phyloP scores from a whole-genome alignment of 2,888 invertebrate genomes.

The Merodon equestris region DNA sequence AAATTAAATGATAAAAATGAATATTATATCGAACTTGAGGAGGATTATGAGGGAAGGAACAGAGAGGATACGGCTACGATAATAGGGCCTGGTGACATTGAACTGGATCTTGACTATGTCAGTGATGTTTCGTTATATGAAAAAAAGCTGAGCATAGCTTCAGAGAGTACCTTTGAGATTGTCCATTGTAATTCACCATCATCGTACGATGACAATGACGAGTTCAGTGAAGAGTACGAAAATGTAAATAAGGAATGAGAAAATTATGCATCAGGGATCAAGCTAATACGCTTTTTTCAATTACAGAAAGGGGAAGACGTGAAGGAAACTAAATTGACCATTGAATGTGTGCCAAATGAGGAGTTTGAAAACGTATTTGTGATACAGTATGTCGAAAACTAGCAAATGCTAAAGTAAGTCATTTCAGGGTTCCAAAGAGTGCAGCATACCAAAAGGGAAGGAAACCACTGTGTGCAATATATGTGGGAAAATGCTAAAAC shows the following conservation, averaged over 20 bases:
- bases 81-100: background rate
- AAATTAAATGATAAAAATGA: background rate
- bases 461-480: constrained; percentile 25
- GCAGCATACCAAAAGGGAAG: too few relatives aligned
- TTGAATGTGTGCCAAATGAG: background rate
- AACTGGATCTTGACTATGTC: background rate
- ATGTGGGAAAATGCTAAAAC: constrained; percentile 50
- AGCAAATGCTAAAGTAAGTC: too few relatives aligned
- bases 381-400: too few relatives aligned
- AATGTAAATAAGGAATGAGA: constrained; percentile 16
- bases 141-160: too few relatives aligned
- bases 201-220: background rate
- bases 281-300: too few relatives aligned
- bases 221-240: constrained; percentile 5
- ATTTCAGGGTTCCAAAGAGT: too few relatives aligned
- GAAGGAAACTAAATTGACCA: too few relatives aligned
- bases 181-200: background rate
- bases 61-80: too few relatives aligned
- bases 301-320: too few relatives aligned
- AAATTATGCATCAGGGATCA: too few relatives aligned
- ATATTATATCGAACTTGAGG: background rate
- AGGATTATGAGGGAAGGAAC: background rate
- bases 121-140: too few relatives aligned
- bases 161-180: constrained; percentile 4
- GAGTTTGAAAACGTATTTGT: too few relatives aligned